Conservation (phyloP, 2,797 vertebrate species). For the Crocodylus rhombifer region DNA sequence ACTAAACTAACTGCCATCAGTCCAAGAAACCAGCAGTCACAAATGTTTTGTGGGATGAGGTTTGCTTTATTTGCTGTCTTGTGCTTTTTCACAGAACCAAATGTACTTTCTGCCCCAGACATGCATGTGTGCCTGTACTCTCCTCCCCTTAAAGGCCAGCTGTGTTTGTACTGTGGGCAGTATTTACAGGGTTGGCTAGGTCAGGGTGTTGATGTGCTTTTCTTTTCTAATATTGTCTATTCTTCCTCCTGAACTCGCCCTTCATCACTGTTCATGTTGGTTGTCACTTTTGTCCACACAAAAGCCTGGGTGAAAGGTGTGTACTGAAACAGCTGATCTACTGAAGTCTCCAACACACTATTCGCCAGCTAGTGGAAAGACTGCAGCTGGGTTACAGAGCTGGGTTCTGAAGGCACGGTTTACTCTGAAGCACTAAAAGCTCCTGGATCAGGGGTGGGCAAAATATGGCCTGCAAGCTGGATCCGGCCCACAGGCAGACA, state of each 20-base stretch:
- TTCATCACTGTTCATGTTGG: not conserved
- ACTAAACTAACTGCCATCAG: rapidly evolving
- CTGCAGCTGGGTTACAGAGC: rapidly evolving
- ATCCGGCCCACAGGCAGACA: too few species aligned
- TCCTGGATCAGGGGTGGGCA: not conserved
- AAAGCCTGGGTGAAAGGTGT: not conserved
- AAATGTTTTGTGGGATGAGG: rapidly evolving
- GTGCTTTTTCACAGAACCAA: not conserved
- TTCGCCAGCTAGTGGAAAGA: not conserved
- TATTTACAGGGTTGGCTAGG: not conserved
- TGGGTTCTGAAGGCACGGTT: rapidly evolving
- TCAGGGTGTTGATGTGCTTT: not conserved
- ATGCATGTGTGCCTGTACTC: not conserved
- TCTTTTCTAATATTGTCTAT: not conserved
- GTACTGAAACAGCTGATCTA: not conserved
- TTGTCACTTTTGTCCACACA: not conserved
- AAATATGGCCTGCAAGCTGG: too few species aligned
- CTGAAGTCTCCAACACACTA: not conserved
- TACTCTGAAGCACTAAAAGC: not conserved
- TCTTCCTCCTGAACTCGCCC: not conserved
- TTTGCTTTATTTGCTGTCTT: rapidly evolving
- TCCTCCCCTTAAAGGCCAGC: not conserved
- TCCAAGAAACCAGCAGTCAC: rapidly evolving
- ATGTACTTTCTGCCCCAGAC: not conserved
- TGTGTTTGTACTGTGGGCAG: not conserved